Evolutionary conservation across 2,888 invertebrate genomes (phyloP).

Genomic region (Caprella mutica): DNA sequence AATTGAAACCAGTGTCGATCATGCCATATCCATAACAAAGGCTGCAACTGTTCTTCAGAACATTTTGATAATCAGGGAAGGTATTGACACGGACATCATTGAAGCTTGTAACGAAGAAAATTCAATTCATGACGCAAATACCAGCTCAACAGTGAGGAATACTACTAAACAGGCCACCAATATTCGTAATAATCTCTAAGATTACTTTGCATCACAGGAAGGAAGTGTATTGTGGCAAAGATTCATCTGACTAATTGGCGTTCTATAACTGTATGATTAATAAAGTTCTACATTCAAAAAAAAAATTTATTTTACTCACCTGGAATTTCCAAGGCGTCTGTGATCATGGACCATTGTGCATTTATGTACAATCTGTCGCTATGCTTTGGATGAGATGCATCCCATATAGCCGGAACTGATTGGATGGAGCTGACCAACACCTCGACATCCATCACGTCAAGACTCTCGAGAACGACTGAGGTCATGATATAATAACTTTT

Average conservation of each 20-base stretch:
- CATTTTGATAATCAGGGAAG: neutral
- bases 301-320: slow-evolving; percentile 1
- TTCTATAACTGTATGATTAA: too few species aligned
- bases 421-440: neutral
- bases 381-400: neutral
- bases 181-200: too few species aligned
- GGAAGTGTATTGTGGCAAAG: too few species aligned
- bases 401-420: neutral
- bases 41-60: neutral
- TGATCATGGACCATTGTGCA: slow-evolving; percentile 1
- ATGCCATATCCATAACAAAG: neutral
- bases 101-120: too few species aligned
- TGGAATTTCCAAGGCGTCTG: neutral
- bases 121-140: too few species aligned
- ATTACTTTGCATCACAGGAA: too few species aligned
- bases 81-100: too few species aligned
- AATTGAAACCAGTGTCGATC: neutral
- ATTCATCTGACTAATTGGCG: too few species aligned
- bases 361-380: neutral
- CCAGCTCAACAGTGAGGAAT: too few species aligned
- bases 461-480: neutral
- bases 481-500: too few species aligned
- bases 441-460: neutral
- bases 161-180: too few species aligned
- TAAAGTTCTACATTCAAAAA: too few species aligned